Conservation (phyloP, 92 coral and sea anemone species). For the Siderastrea siderea region DNA sequence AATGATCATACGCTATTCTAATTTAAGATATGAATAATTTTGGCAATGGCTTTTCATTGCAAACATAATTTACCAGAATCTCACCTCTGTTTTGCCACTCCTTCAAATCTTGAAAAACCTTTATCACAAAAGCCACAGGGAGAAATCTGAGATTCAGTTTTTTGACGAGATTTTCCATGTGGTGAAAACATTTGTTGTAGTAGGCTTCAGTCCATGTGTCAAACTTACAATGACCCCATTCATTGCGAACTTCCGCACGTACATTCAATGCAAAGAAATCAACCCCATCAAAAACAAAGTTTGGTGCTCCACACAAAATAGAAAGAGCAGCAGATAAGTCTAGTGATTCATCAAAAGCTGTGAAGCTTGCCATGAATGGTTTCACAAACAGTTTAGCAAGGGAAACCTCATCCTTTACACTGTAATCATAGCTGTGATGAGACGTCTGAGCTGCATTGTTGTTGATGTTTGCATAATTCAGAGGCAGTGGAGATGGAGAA, state of each 20-base stretch:
- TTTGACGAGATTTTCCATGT: slow-evolving; percentile 1
- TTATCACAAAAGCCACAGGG: not conserved
- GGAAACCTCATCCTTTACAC: slow-evolving; percentile 32
- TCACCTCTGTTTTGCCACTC: not conserved
- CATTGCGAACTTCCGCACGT: slow-evolving; percentile 28
- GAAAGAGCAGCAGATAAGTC: slow-evolving; percentile 28
- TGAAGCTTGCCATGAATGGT: slow-evolving; percentile 47
- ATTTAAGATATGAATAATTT: too few relatives aligned
- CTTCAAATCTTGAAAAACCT: not conserved
- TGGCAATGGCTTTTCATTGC: too few relatives aligned
- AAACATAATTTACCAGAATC: too few relatives aligned
- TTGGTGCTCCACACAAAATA: slow-evolving; percentile 22
- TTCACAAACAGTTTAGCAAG: slow-evolving; percentile 32
- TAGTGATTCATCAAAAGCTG: slow-evolving; percentile 40
- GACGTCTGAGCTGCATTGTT: slow-evolving; percentile 9
- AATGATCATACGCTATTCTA: too few relatives aligned
- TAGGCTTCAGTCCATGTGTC: slow-evolving; percentile 22
- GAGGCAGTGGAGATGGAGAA: slow-evolving; percentile 8
- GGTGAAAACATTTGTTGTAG: slow-evolving; percentile 14
- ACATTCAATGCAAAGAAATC: slow-evolving; percentile 16
- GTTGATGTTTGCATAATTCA: slow-evolving; percentile 36
- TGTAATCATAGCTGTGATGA: slow-evolving; percentile 27
- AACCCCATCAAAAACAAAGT: slow-evolving; percentile 13
- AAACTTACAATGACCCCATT: slow-evolving; percentile 51
- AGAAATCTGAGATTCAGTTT: not conserved